These are phyloP conservation scores for Tenebrosternarchus preto DNA, from an alignment of 2,113 vertebrate species.

Conservation along the genomic window DNA sequence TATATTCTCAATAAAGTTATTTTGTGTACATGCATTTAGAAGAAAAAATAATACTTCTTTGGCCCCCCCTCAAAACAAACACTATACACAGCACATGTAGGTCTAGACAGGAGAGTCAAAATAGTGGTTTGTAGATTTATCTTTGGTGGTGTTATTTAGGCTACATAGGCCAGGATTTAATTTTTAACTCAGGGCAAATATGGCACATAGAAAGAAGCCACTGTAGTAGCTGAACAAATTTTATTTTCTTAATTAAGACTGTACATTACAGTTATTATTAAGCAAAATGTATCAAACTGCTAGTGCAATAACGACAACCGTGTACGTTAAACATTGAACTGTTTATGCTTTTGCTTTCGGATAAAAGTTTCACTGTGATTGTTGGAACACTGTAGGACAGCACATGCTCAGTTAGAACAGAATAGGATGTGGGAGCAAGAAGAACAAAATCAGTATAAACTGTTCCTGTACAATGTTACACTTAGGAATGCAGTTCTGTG, in stretches of 20 bases:
- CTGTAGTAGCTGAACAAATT: not conserved
- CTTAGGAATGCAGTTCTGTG: slow-evolving; percentile 20
- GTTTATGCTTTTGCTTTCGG: not conserved
- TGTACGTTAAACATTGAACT: not conserved
- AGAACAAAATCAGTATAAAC: not conserved
- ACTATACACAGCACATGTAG: not conserved
- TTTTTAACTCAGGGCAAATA: not conserved
- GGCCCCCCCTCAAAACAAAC: not conserved
- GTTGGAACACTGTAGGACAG: slow-evolving; percentile 15
- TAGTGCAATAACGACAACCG: slow-evolving; percentile 2
- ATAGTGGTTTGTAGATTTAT: not conserved
- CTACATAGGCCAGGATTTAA: too few relatives aligned
- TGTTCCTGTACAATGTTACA: not conserved
- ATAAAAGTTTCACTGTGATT: not conserved
- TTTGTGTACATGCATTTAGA: not conserved
- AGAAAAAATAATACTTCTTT: too few relatives aligned
- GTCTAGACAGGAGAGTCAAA: not conserved
- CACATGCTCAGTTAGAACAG: slow-evolving; percentile 18
- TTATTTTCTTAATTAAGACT: not conserved
- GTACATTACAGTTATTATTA: not conserved
- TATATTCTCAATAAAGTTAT: not conserved
- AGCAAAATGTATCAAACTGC: not conserved
- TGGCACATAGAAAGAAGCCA: not conserved
- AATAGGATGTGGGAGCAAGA: not conserved
- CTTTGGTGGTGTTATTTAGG: not conserved